Conservation (phyloP, 1,140 invertebrate species). For the Paraescarpia echinospica region DNA sequence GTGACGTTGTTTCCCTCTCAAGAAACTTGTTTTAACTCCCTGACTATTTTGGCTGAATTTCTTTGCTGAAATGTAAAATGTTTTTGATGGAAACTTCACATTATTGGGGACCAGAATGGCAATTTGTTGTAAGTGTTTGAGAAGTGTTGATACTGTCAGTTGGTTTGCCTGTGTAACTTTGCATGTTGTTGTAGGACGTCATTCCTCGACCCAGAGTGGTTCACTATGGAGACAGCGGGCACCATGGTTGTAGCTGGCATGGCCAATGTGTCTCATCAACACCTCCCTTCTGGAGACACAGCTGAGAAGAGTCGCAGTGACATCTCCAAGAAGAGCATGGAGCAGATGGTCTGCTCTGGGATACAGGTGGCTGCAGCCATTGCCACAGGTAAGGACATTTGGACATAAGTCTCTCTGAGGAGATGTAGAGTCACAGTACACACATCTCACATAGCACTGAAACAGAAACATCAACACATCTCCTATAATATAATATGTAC, state of each 20-base stretch:
- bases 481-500: not conserved
- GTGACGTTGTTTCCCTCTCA: too few relatives aligned
- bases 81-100: not conserved
- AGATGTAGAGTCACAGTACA: too few relatives aligned
- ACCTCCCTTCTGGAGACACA: not conserved
- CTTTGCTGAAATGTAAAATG: not conserved
- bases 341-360: conserved; percentile 28
- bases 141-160: not conserved
- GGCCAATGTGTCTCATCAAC: conserved; percentile 40
- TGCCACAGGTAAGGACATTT: conserved; percentile 42
- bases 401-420: too few relatives aligned
- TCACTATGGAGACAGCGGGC: conserved; percentile 54
- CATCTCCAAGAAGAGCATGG: conserved; percentile 12
- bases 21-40: not conserved
- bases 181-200: conserved; percentile 40
- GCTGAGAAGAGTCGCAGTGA: not conserved
- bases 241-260: conserved; percentile 51
- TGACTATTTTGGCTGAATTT: not conserved
- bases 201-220: conserved; percentile 55
- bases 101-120: not conserved
- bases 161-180: too few relatives aligned
- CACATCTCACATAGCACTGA: too few relatives aligned
- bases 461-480: not conserved
- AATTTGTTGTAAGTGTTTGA: not conserved
- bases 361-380: conserved; percentile 54